Base-by-base conservation (phyloP, 2,113 vertebrate genomes). In the Otus sunia region DNA sequence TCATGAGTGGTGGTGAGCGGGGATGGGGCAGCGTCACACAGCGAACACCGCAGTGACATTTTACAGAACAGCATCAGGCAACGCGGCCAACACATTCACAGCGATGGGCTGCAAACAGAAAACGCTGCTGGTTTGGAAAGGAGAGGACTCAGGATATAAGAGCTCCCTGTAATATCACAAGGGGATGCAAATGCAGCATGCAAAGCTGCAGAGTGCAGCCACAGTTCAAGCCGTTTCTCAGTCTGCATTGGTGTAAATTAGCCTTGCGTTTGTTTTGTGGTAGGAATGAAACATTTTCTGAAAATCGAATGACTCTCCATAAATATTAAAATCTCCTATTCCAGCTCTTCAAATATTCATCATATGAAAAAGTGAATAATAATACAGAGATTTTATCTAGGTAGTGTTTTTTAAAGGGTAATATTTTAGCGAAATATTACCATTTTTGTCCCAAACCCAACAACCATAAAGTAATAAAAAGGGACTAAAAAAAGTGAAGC, bases 111-210 rank as follows among this genome's bases (percentile, higher is more conserved):
- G 68, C 63, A 9, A 8, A 26, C 11, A 5, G 68, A 25, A 36
- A 49, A 29, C 1, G 2, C 34, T 63, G 86, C 78, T 63, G 75
- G 13, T 16, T 41, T 6, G 43, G 0, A 4, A 27, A 37, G 84
- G 55, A 6, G 39, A 15, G 74, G 41, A 16, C 9, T 4, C 0
- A 0, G 64, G 63, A 2, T 16, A 1, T 1, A 0, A 50, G 36
- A 36, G 9, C 39, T 68, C 10, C 53, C 64, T 1, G 0, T 0
- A 3, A 13, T 3, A 0, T 0, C 5, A 5, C 12, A 1, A n/a
- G 58, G 87, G 87, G 62, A 23, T 62, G 94, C 69, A 29, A 16
- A 10, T 0, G 55, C 68, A 62, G 72, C 77, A 3, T 2, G 26
- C 26, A 15, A 5, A 21, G 84, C 59, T 22, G 41, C 1, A 0